A percentile compares a stretch with the other conserved stretches of the same genome.
phyloP scores from a whole-genome alignment of 2,797 vertebrate genomes.

The Parambassis ranga region DNA sequence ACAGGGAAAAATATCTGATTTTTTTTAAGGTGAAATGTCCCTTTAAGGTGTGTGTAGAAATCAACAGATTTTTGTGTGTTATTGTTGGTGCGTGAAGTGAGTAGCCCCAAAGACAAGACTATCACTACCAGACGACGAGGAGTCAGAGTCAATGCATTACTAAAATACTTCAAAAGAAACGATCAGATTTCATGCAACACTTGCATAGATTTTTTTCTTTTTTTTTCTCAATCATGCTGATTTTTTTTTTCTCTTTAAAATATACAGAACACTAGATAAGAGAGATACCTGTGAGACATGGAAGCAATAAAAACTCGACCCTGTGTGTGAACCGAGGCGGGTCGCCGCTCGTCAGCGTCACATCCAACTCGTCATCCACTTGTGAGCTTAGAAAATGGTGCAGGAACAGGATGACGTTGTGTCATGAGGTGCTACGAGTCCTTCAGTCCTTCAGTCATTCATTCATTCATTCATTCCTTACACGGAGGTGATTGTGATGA shows the following conservation, averaged over 20 bases:
- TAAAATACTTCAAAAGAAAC: conserved; percentile 83
- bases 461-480: conserved; percentile 25
- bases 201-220: conserved; percentile 83
- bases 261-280: conserved; percentile 82
- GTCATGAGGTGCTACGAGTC: conserved; percentile 72
- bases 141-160: conserved; percentile 76
- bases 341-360: conserved; percentile 15
- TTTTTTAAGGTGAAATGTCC: too few relatives aligned
- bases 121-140: conserved; percentile 76
- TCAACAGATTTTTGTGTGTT: conserved; percentile 39
- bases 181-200: conserved; percentile 85
- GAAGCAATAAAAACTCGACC: conserved; percentile 59
- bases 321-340: conserved; percentile 25
- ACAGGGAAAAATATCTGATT: too few relatives aligned
- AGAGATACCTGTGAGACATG: conserved; percentile 77
- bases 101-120: conserved; percentile 75
- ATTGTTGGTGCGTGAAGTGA: conserved; percentile 64
- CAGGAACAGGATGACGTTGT: conserved; percentile 47
- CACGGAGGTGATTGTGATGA: conserved; percentile 31
- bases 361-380: conserved; percentile 41
- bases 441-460: too few relatives aligned
- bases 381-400: conserved; percentile 29
- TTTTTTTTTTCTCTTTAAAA: conserved; percentile 72
- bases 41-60: conserved; percentile 42
- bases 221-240: conserved; percentile 77